Base-by-base conservation (phyloP, 2,888 invertebrate genomes). In the Oxytorus armatus region DNA sequence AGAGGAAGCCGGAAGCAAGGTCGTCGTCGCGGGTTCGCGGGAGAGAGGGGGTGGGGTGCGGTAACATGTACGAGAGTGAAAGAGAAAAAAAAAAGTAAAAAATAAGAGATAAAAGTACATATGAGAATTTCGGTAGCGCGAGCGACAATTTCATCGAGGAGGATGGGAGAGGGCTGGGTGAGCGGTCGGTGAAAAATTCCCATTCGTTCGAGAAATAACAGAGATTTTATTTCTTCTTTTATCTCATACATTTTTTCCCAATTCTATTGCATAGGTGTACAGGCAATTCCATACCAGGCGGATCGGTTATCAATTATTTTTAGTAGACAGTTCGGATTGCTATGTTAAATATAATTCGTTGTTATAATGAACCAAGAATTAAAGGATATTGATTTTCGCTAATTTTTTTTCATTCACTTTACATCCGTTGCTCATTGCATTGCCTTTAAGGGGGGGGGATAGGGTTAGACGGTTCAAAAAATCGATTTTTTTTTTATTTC, bases 1-100 rank as follows among this genome's bases (percentile, higher is more conserved):
- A 82, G 81, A 84, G 83, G 79, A 86, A 85, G 79, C 81, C 79
- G 83, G 82, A 82, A 82, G 83, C 80, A 83, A 83, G 83, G 77
- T 79, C 83, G 79, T 81, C 76, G 63, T 59, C 59, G 57, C 11
- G 21, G 70, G 23, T n/a, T 44, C 53, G 16, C n/a, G 21, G 25
- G 11, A 29, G 55, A 33, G 21, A 44, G 61, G 53, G 78, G 70
- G 69, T 69, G 47, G 77, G 33, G 21, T 49, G n/a, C n/a, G n/a
- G 61, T 23, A 55, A 18, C 42, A 14, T 47, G 57, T 59, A 47
- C 33, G 74, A 79, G 51, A 63, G 53, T n/a, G n/a, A n/a, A n/a
- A n/a, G n/a, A n/a, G n/a, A n/a, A n/a, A n/a, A n/a, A n/a, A n/a
- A n/a, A n/a, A n/a, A n/a, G n/a, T n/a, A n/a, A n/a, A 66, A 25